Evolutionary conservation across 2,113 vertebrate species (phyloP), one percentile per base, ranked within the genome.

Genomic region (Eurypyga helias): DNA sequence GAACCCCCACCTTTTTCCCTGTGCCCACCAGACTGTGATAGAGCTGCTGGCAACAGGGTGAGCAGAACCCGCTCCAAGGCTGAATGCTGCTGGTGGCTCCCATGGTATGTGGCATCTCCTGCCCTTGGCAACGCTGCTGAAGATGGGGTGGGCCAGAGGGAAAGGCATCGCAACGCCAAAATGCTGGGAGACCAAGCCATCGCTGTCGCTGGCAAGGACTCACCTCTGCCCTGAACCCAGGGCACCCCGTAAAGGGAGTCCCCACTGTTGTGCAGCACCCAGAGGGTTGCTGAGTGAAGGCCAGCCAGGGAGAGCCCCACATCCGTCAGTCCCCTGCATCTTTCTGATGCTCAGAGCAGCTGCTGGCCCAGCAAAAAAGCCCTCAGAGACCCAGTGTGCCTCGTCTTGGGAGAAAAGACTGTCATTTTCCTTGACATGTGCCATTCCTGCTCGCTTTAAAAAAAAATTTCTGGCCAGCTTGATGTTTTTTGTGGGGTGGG

Each of bases 91-190:
- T 77, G 54, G 62, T 25, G 43, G 12, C 8, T 91, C 9, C 60
- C 3, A 0, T 17, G 33, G 65, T 24, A 31, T 0, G 0, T 60
- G 15, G 13, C n/a, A 55, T 64, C 58, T 91, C 48, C 20, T 76
- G 48, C 51, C 57, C 57, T 58, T 52, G n/a, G 73, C n/a, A 81
- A 2, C 19, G 43, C 64, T 88, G 48, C 20, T 33, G n/a, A n/a
- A 52, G 67, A 24, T 6, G 7, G 36, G 34, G 6, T 2, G 1
- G 19, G 43, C 43, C 88, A 48, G 11, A 69, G 6, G 33, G 48
- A 79, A 31, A 80, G 62, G 17, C 10, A 6, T 5, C 81, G 89
- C 45, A 72, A 83, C 69, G 13, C 16, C 57, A 69, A 55, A 73
- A 23, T 19, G 33, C 11, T 61, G 41, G 15, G 75, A 65, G 38